Conservation (phyloP, 2,888 invertebrate genomes). For the Diachrysia chrysitis region DNA sequence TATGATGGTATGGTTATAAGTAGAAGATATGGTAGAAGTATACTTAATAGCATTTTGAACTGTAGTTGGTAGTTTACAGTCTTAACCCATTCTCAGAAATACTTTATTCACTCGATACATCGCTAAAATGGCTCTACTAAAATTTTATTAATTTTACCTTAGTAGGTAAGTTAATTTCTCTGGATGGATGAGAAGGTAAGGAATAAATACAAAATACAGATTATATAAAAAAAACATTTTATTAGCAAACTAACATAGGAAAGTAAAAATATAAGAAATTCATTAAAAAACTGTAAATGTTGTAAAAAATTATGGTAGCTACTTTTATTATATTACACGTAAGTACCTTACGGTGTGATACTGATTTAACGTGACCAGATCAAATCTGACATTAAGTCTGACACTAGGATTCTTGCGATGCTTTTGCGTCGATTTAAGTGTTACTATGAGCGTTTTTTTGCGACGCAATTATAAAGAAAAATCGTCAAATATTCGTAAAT, state of each 20-base stretch:
- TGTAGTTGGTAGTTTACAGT: too few species aligned
- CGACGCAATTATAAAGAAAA: not conserved
- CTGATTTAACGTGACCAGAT: constrained; percentile 73
- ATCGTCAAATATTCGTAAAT: not conserved
- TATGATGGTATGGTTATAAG: too few species aligned
- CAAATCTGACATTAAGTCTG: constrained; percentile 63
- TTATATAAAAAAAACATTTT: constrained; percentile 86
- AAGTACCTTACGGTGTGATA: constrained; percentile 69
- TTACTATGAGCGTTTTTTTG: not conserved
- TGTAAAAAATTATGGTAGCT: constrained; percentile 84
- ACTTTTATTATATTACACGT: constrained; percentile 75
- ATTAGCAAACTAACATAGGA: constrained; percentile 89
- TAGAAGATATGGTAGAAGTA: too few species aligned
- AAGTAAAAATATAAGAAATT: constrained; percentile 89
- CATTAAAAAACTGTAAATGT: constrained; percentile 86
- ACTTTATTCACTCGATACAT: too few species aligned
- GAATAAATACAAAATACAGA: constrained; percentile 49
- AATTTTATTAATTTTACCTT: too few species aligned
- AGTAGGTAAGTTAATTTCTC: too few species aligned
- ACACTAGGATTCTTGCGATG: constrained; percentile 37
- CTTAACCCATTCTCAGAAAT: too few species aligned
- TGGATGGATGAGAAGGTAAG: constrained; percentile 15
- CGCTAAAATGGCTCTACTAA: too few species aligned
- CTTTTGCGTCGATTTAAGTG: constrained; percentile 27
- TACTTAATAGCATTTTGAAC: too few species aligned